A percentile compares a stretch with the other conserved stretches of the same genome.
These are phyloP conservation scores for Lithophane socia DNA, from an alignment of 2,888 invertebrate genomes.

Conservation along the genomic window DNA sequence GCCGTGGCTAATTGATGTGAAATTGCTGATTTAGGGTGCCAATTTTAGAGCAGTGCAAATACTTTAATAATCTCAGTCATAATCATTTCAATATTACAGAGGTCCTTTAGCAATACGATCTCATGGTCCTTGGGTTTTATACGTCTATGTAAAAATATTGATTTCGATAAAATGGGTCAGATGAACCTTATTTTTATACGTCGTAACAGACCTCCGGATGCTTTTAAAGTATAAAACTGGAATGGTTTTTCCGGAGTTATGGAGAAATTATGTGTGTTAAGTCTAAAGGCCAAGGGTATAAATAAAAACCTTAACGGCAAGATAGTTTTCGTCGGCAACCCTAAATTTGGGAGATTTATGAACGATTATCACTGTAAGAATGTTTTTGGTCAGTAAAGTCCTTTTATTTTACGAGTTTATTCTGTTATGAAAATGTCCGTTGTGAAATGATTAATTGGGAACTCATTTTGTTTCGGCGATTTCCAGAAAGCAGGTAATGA, in stretches of 20 bases:
- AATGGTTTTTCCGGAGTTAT: constrained; percentile 69
- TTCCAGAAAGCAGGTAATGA: constrained; percentile 27
- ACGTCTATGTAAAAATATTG: constrained; percentile 58
- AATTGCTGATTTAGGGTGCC: constrained; percentile 73
- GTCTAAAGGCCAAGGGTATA: constrained; percentile 71
- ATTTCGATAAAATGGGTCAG: constrained; percentile 54
- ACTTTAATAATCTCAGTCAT: constrained; percentile 64
- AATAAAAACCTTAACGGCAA: constrained; percentile 79
- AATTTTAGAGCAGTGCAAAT: constrained; percentile 60
- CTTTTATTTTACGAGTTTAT: constrained; percentile 72
- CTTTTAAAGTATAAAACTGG: constrained; percentile 69
- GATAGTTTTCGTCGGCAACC: constrained; percentile 76
- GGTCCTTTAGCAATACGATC: constrained; percentile 50
- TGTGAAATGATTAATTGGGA: constrained; percentile 12
- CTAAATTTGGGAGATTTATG: constrained; percentile 76
- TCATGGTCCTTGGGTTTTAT: constrained; percentile 50
- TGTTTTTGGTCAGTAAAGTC: constrained; percentile 74
- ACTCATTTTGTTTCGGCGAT: constrained; percentile 52
- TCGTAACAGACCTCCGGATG: constrained; percentile 44
- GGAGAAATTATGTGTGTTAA: constrained; percentile 73
- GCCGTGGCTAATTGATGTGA: constrained; percentile 78
- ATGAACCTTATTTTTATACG: constrained; percentile 54
- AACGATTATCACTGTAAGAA: constrained; percentile 72
- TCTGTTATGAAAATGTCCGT: constrained; percentile 50
- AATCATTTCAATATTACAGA: constrained; percentile 59